Percentiles rank a stretch among this genome's conserved stretches.
Evolutionary conservation across 1,140 invertebrate genomes (phyloP).

Genomic region (Pachypsylla venusta): DNA sequence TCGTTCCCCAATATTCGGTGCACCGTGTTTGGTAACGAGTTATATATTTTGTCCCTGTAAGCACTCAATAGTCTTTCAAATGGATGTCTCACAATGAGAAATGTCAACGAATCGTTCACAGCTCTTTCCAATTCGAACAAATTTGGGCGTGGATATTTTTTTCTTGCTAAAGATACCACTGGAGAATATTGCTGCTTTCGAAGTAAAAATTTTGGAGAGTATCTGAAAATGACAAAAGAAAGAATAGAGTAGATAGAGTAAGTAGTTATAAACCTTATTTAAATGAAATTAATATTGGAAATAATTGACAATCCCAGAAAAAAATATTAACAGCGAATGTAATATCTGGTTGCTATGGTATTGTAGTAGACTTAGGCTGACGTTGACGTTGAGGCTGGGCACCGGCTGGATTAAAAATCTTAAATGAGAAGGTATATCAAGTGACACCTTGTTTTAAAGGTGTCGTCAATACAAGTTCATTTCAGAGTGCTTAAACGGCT

Average conservation of each 20-base stretch:
- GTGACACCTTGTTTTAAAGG: too few relatives aligned
- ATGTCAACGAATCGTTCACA: conserved; percentile 49
- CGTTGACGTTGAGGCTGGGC: not conserved
- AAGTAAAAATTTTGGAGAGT: conserved; percentile 55
- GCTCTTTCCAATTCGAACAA: conserved; percentile 45
- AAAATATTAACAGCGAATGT: not conserved
- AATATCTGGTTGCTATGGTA: not conserved
- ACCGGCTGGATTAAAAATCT: conserved; percentile 8
- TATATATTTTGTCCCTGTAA: conserved; percentile 76
- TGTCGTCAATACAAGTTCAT: too few relatives aligned
- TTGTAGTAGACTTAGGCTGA: conserved; percentile 2
- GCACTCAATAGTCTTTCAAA: conserved; percentile 76
- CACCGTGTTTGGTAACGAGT: conserved; percentile 59
- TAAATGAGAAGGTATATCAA: not conserved
- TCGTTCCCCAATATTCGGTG: conserved; percentile 60
- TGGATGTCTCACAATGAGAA: conserved; percentile 78
- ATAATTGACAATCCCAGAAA: not conserved
- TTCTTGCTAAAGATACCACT: conserved; percentile 51
- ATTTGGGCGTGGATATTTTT: conserved; percentile 57
- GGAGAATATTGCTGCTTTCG: conserved; percentile 55
- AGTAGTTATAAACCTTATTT: not conserved
- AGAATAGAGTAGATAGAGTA: not conserved
- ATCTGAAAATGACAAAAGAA: conserved; percentile 30
- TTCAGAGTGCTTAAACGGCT: not conserved
- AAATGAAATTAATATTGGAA: not conserved